phyloP scores from a whole-genome alignment of 2,797 vertebrate species.

The Cyclura pinguis region DNA sequence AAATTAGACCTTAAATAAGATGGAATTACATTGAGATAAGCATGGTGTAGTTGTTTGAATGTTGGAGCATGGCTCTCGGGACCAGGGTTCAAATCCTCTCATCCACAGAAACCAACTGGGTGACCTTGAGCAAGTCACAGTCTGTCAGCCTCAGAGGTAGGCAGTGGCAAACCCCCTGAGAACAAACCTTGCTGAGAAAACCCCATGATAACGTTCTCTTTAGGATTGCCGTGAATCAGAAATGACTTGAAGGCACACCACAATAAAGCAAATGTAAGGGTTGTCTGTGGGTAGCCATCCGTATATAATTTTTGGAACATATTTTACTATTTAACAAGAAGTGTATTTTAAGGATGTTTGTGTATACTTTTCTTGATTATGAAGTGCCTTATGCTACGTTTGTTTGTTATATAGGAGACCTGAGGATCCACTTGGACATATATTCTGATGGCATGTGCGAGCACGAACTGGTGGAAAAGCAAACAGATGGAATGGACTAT shows the following conservation, averaged over 20 bases:
- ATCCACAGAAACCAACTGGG: too few relatives aligned
- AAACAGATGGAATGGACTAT: not conserved
- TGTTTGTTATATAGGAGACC: constrained; percentile 18
- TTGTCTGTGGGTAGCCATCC: not conserved
- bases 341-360: not conserved
- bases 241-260: too few relatives aligned
- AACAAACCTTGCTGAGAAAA: too few relatives aligned
- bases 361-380: not conserved
- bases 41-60: too few relatives aligned
- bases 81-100: too few relatives aligned
- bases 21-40: not conserved
- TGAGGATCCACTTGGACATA: not conserved
- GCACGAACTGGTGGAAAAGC: not conserved
- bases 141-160: too few relatives aligned
- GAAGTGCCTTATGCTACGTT: not conserved
- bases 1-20: not conserved
- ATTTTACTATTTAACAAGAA: not conserved
- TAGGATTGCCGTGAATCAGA: too few relatives aligned
- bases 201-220: too few relatives aligned
- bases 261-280: not conserved
- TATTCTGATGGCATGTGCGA: not conserved
- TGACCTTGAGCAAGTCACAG: too few relatives aligned
- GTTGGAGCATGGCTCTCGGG: too few relatives aligned
- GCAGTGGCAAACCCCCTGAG: too few relatives aligned
- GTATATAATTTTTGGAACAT: not conserved